Base-by-base conservation (phyloP, 2,113 vertebrate species). In the Falcunculus frontatus region DNA sequence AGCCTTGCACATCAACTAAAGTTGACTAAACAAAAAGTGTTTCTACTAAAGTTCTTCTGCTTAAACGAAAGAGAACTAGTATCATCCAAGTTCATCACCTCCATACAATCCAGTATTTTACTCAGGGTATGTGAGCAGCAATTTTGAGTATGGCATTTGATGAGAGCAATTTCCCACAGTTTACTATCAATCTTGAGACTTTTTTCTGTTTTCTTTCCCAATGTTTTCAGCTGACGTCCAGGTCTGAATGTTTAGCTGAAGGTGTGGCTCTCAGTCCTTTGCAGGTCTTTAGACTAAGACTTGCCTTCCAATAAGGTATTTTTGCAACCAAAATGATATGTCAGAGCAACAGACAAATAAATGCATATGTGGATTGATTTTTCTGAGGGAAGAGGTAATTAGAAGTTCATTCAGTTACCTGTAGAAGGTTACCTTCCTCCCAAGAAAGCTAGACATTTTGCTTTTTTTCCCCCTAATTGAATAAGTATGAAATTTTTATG, bases 401-500 rank as follows among this genome's bases (percentile, higher is more conserved):
- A 92, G 90, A 78, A 56, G 16, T 57, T 27, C 52, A 22, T 44
- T 50, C 56, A 35, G 8, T 57, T 59, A 19, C 19, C 14, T 57
- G 46, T 26, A 32, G 76, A 90, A 93, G 6, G 8, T 53, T 55
- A 9, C 6, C 11, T 6, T 50, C 8, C 44, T 90, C 30, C 42
- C 20, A 63, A 55, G 17, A 35, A 62, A 33, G 16, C 83, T 30
- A 65, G 49, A 39, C 26, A 13, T 88, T 94, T 96, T 84, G 21
- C 8, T 74, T 87, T 56, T 94, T 93, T 73, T 52, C 1, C 0
- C 8, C 10, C 7, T 20, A 88, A 93, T 23, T 72, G 88, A 91
- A 89, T 79, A 84, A 68, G 29, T 41, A 82, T 87, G 56, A 60
- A 80, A 53, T 87, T 93, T 93, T 80, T 82, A 63, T 67, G 47